These are phyloP conservation scores for Ginglymostoma cirratum DNA, from an alignment of 2,113 vertebrate genomes.

Conservation along the genomic window DNA sequence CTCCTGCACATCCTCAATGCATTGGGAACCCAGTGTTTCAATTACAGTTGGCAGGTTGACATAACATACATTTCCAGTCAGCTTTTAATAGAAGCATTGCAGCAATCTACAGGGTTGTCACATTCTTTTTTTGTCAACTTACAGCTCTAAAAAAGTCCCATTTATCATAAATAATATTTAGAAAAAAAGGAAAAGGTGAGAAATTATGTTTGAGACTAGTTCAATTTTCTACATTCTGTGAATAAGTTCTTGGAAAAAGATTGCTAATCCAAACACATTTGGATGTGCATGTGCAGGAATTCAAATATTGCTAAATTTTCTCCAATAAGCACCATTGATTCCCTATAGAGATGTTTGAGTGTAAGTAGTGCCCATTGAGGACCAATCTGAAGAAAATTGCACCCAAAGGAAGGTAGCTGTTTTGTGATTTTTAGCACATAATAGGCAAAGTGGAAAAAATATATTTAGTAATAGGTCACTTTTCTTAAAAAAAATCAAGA, in stretches of 20 bases:
- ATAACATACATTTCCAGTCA: constrained; percentile 54
- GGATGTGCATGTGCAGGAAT: neutral
- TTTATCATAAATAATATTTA: constrained; percentile 55
- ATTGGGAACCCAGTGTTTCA: constrained; percentile 56
- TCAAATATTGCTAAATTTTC: neutral
- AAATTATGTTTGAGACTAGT: neutral
- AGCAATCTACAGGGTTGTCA: constrained; percentile 56
- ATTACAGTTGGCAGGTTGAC: constrained; percentile 56
- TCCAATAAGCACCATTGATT: neutral
- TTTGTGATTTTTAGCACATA: constrained; percentile 6
- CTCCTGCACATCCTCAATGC: constrained; percentile 55
- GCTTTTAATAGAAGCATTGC: constrained; percentile 60
- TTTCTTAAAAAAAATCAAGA: neutral
- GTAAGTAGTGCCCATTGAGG: neutral
- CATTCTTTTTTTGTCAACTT: constrained; percentile 53
- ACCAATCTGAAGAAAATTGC: neutral
- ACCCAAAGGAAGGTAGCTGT: neutral
- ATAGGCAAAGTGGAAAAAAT: constrained; percentile 6
- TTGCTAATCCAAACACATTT: neutral
- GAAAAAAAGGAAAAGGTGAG: constrained; percentile 68
- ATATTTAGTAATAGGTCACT: neutral
- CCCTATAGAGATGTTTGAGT: neutral
- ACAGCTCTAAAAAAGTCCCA: constrained; percentile 61
- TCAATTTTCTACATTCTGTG: neutral
- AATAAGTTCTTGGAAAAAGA: neutral